Percentiles rank a stretch among this genome's conserved stretches.
phyloP scores from a whole-genome alignment of 2,797 vertebrate genomes.

The Melanotaenia boesemani region DNA sequence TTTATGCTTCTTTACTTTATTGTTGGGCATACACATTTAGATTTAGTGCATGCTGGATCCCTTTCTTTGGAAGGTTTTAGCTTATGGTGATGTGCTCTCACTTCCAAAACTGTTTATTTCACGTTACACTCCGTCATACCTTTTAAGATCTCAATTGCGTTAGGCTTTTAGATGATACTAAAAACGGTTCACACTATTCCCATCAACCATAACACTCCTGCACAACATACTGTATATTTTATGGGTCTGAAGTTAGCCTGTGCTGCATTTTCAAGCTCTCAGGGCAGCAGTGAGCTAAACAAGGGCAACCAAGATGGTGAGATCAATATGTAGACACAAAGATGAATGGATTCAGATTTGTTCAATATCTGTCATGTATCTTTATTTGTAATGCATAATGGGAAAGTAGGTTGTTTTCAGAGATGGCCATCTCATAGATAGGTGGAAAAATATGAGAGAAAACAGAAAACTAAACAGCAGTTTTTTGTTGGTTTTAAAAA shows the following conservation, averaged over 20 bases:
- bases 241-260: constrained; percentile 8
- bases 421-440: constrained; percentile 16
- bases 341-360: constrained; percentile 55
- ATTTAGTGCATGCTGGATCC: constrained; percentile 61
- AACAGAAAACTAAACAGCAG: constrained; percentile 1
- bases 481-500: constrained; percentile 1
- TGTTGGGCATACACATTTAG: constrained; percentile 59
- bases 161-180: background rate
- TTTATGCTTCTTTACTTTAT: constrained; percentile 47
- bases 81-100: constrained; percentile 42
- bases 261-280: constrained; percentile 30
- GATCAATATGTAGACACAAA: constrained; percentile 61
- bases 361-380: constrained; percentile 49
- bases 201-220: constrained; percentile 36
- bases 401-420: constrained; percentile 15
- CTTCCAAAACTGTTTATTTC: constrained; percentile 28
- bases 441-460: constrained; percentile 17
- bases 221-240: constrained; percentile 10
- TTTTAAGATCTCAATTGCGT: constrained; percentile 27
- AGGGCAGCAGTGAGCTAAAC: constrained; percentile 29
- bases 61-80: constrained; percentile 45
- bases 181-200: constrained; percentile 21
- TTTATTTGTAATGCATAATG: constrained; percentile 48
- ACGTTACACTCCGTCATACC: constrained; percentile 17
- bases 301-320: constrained; percentile 57